These are phyloP conservation scores for Diarsia brunnea DNA, from an alignment of 2,888 invertebrate genomes.

Conservation along the genomic window DNA sequence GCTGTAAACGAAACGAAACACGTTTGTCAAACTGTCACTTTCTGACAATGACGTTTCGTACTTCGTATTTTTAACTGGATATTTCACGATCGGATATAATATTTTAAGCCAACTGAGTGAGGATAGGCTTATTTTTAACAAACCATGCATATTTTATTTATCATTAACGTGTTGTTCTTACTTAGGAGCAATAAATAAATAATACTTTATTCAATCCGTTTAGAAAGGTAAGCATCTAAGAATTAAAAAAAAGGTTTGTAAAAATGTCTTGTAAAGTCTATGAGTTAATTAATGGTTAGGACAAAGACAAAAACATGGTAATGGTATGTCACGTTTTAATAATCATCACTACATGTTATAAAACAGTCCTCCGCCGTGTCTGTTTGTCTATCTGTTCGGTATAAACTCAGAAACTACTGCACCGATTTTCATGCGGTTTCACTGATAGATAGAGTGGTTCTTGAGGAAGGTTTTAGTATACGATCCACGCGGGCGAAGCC, in stretches of 20 bases:
- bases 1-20: constrained; percentile 51
- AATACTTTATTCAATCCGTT: background rate
- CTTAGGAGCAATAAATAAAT: background rate
- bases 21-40: constrained; percentile 58
- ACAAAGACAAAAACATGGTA: too few species aligned
- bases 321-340: background rate
- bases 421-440: too few species aligned
- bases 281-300: background rate
- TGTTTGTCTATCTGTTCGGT: too few species aligned
- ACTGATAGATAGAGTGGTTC: too few species aligned
- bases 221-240: background rate
- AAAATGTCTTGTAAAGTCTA: background rate
- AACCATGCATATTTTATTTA: background rate
- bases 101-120: background rate
- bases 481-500: too few species aligned
- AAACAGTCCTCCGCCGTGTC: too few species aligned
- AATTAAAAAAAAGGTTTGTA: background rate
- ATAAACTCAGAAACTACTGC: too few species aligned
- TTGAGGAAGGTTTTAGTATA: too few species aligned
- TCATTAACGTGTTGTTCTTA: background rate
- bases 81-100: constrained; percentile 13
- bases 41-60: constrained; percentile 41
- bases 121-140: background rate
- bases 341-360: too few species aligned
- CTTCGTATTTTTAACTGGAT: background rate